Conservation (phyloP, 2,113 vertebrate species). For the Haliaeetus leucogaster region DNA sequence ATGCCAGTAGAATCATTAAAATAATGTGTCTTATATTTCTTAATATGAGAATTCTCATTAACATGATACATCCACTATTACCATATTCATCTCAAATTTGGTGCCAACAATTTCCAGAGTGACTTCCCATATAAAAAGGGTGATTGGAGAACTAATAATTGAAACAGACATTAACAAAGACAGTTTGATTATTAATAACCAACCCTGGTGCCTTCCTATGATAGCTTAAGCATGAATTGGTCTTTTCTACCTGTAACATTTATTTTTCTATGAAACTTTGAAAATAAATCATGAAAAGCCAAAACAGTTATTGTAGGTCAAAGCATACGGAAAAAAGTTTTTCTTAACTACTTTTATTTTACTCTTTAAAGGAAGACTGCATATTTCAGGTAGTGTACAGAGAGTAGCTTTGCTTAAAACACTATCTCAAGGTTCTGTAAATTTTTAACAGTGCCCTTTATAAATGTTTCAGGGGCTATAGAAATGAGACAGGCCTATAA, state of each 20-base stretch:
- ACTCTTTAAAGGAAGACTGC: slow-evolving; percentile 14
- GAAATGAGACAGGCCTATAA: slow-evolving; percentile 75
- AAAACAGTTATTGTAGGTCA: neutral
- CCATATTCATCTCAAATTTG: slow-evolving; percentile 53
- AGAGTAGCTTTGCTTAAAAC: slow-evolving; percentile 57
- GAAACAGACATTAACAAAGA: slow-evolving; percentile 35
- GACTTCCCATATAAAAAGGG: slow-evolving; percentile 27
- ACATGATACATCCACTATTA: slow-evolving; percentile 50
- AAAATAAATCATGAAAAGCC: neutral
- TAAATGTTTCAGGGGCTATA: slow-evolving; percentile 77
- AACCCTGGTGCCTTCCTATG: neutral
- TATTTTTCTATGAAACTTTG: neutral
- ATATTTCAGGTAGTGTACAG: neutral
- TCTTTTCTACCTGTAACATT: neutral
- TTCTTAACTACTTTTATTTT: neutral
- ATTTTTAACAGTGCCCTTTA: slow-evolving; percentile 80
- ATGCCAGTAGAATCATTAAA: slow-evolving; percentile 67
- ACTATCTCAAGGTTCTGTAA: slow-evolving; percentile 67
- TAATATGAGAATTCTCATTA: slow-evolving; percentile 66
- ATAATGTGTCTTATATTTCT: slow-evolving; percentile 60
- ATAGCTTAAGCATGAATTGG: neutral
- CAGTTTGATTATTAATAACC: slow-evolving; percentile 24
- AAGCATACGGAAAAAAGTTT: neutral
- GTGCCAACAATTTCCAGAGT: slow-evolving; percentile 62
- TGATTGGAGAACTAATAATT: slow-evolving; percentile 50